Conservation (phyloP, 2,797 vertebrate species). For the Adrianichthys oophorus region DNA sequence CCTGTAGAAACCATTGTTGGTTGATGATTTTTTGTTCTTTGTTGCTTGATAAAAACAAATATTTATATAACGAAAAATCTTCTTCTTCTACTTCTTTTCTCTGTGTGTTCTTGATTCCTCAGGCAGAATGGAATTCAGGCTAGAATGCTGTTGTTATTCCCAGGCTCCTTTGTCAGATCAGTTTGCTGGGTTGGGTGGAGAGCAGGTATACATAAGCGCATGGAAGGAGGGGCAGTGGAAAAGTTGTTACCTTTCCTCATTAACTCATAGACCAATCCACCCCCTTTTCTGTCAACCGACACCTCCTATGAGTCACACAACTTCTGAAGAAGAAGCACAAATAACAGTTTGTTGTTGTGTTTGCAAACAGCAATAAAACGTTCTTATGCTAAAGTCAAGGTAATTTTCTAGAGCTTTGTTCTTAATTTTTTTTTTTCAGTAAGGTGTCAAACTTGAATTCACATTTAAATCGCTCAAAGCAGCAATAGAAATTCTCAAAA, state of each 20-base stretch:
- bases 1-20: slow-evolving; percentile 88
- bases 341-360: too few species aligned
- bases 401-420: too few species aligned
- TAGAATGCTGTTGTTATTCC: slow-evolving; percentile 14
- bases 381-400: too few species aligned
- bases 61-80: neutral
- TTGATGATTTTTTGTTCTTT: neutral
- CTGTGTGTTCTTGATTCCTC: neutral
- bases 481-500: too few species aligned
- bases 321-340: too few species aligned
- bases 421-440: too few species aligned
- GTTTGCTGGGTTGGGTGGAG: slow-evolving; percentile 32
- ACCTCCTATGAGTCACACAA: too few species aligned
- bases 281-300: too few species aligned
- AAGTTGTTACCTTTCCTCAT: neutral
- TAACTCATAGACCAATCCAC: too few species aligned
- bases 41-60: slow-evolving; percentile 3
- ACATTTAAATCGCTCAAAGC: too few species aligned
- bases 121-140: slow-evolving; percentile 1
- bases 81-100: slow-evolving; percentile 2
- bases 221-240: slow-evolving; percentile 39
- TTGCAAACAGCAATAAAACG: too few species aligned
- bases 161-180: slow-evolving; percentile 11
- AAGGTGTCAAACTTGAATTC: too few species aligned
- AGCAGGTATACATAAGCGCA: slow-evolving; percentile 35